Conservation (phyloP, 2,888 invertebrate species). For the Xanthia icteritia region DNA sequence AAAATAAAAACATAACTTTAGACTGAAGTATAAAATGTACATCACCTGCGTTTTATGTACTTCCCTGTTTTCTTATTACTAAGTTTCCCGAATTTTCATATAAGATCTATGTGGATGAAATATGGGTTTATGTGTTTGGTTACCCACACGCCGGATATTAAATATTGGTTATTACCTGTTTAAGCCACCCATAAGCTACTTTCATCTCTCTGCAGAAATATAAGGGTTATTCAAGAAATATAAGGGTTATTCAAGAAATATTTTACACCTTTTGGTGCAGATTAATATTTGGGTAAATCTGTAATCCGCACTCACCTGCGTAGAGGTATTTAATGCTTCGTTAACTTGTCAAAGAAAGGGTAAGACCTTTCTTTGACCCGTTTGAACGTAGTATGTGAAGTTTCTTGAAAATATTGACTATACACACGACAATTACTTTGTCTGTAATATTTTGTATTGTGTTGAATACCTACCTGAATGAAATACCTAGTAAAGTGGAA, state of each 20-base stretch:
- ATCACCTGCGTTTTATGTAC: not conserved
- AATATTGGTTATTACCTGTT: constrained; percentile 62
- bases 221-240: constrained; percentile 49
- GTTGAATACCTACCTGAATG: no score
- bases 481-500: no score
- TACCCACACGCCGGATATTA: constrained; percentile 59
- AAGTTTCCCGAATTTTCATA: constrained; percentile 24
- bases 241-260: constrained; percentile 48
- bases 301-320: constrained; percentile 2
- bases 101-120: constrained; percentile 34
- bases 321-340: constrained; percentile 3
- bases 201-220: constrained; percentile 45
- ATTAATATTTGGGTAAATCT: constrained; percentile 32
- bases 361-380: not conserved
- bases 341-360: no score
- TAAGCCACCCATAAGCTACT: constrained; percentile 52
- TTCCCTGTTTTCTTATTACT: not conserved
- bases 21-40: not conserved
- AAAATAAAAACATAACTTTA: constrained; percentile 15
- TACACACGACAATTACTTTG: not conserved
- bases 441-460: no score
- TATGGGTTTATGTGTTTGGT: constrained; percentile 41
- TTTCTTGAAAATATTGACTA: no score
- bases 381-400: not conserved
- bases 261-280: constrained; percentile 32